Percentiles rank a stretch among this genome's conserved stretches.
Conservation (phyloP, 2,797 vertebrate genomes). For the Orestias chungarensis region DNA sequence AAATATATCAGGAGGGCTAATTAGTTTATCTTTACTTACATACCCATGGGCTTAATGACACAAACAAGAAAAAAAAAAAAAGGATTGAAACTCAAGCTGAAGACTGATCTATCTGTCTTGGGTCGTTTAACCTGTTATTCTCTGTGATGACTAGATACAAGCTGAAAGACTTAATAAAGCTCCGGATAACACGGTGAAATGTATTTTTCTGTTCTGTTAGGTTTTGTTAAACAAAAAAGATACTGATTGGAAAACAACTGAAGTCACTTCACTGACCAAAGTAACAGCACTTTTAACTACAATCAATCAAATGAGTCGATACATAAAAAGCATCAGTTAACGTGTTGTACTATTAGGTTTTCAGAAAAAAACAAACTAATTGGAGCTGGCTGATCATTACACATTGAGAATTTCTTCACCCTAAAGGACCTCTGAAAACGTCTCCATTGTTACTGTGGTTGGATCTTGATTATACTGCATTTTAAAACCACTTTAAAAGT, state of each 20-base stretch:
- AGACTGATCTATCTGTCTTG: no score
- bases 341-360: slow-evolving; percentile 41
- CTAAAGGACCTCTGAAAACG: slow-evolving; percentile 30
- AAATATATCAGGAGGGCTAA: no score
- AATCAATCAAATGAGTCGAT: slow-evolving; percentile 50
- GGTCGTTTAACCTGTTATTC: slow-evolving; percentile 28
- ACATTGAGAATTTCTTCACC: slow-evolving; percentile 57
- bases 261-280: slow-evolving; percentile 51
- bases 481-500: slow-evolving; percentile 22
- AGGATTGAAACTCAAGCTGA: no score
- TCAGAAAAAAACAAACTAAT: slow-evolving; percentile 59
- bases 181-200: not conserved
- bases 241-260: slow-evolving; percentile 20
- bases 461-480: slow-evolving; percentile 25
- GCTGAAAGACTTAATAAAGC: slow-evolving; percentile 16
- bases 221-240: not conserved
- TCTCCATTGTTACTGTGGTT: slow-evolving; percentile 25
- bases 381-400: slow-evolving; percentile 49
- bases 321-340: slow-evolving; percentile 48
- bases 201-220: slow-evolving; percentile 25
- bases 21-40: slow-evolving; percentile 40
- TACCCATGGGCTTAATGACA: slow-evolving; percentile 37
- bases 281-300: slow-evolving; percentile 58
- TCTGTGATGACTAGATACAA: slow-evolving; percentile 30
- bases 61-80: slow-evolving; percentile 41